phyloP scores from a whole-genome alignment of 1,140 invertebrate genomes.

The Bombus balteatus region DNA sequence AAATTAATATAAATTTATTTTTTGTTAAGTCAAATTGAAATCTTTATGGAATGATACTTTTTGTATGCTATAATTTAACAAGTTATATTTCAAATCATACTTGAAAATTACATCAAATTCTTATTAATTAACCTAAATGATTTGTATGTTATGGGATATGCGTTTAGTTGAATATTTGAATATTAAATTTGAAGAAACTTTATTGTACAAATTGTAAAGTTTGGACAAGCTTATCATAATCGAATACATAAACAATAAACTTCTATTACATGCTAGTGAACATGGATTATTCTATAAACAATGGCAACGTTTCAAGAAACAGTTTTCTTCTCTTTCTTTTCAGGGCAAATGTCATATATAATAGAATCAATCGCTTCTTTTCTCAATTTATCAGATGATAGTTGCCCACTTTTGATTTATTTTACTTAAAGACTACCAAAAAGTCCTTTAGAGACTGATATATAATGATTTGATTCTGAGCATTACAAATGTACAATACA shows the following conservation, averaged over 20 bases:
- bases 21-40: too few species aligned
- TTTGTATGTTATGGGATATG: background rate
- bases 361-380: background rate
- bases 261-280: constrained; percentile 37
- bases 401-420: background rate
- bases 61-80: background rate
- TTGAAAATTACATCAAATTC: background rate
- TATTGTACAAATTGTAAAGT: constrained; percentile 60
- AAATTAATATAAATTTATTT: too few species aligned
- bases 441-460: background rate
- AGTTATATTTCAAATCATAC: too few species aligned
- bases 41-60: background rate
- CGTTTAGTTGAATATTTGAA: background rate
- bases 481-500: constrained; percentile 33
- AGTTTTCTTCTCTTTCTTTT: background rate
- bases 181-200: constrained; percentile 36
- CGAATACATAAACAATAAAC: constrained; percentile 44
- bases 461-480: constrained; percentile 10
- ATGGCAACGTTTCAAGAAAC: constrained; percentile 17
- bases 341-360: background rate
- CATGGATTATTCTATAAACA: constrained; percentile 48
- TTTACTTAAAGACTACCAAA: background rate
- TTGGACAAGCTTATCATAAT: constrained; percentile 49
- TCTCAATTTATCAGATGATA: background rate
- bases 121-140: background rate